Base-by-base conservation (phyloP, 37 sponge, comb jelly and placozoan species). In the Amphimedon queenslandica region DNA sequence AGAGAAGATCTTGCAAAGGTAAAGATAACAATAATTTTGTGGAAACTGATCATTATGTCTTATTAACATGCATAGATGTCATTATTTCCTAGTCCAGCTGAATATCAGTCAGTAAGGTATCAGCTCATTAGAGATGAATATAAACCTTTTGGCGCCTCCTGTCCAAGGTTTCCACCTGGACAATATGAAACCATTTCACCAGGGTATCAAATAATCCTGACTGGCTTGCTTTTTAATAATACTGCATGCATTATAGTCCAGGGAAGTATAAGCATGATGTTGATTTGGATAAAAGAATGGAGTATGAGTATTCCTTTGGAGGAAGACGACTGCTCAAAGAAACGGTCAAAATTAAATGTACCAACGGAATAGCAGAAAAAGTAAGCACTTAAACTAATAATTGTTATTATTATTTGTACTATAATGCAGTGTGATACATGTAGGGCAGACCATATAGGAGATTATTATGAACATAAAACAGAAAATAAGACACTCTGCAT, bases 361-460 rank as follows among this genome's bases (percentile, higher is more conserved):
- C 84, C 27, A 64, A 73, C 21, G 90, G 90, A 13, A 58, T 81
- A 0, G 68, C 90, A 60, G 90, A 90, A 5, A 66, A 73, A 73
- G 90, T 84, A 37, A 24, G 51, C 55, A 34, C 24, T 16, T 18
- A 20, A n/a, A 41, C 40, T 36, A 34, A 10, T 20, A 67, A n/a
- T n/a, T n/a, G n/a, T n/a, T n/a, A n/a, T n/a, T n/a, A n/a, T n/a
- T n/a, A n/a, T n/a, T n/a, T n/a, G n/a, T n/a, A n/a, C n/a, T n/a
- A n/a, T n/a, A n/a, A n/a, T n/a, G n/a, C 47, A 87, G 88, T 88
- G 88, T 39, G 63, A 34, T 1, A n/a, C 13, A 47, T 82, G 83
- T 39, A 57, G 37, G 25, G 16, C 61, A 39, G 55, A 33, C 13
- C 78, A 73, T 1, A 41, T 78, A 21, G 88, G 88, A 27, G 82